A percentile compares a stretch with the other conserved stretches of the same genome.
Evolutionary conservation across 2,888 invertebrate species (phyloP).

Genomic region (Mythimna pallens): DNA sequence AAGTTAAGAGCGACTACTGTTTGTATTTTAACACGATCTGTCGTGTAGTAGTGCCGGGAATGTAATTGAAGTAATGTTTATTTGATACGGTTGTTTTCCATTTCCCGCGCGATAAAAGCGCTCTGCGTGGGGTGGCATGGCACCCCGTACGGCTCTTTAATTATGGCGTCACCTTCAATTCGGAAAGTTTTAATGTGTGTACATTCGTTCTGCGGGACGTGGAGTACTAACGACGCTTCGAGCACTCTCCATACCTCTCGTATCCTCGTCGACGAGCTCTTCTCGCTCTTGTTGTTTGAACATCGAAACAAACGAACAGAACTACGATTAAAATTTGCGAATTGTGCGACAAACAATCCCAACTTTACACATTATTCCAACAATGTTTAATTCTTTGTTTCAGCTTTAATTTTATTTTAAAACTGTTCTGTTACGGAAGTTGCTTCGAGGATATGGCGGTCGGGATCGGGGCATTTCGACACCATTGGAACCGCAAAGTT

Average conservation of each 20-base stretch:
- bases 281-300: conserved; percentile 84
- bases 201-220: conserved; percentile 80
- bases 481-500: conserved; percentile 74
- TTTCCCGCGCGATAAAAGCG: conserved; percentile 69
- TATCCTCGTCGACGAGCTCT: conserved; percentile 79
- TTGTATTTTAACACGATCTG: conserved; percentile 22
- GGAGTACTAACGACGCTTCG: conserved; percentile 81
- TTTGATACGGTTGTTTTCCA: conserved; percentile 64
- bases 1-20: conserved; percentile 8
- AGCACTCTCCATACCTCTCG: conserved; percentile 82
- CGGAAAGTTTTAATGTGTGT: conserved; percentile 88
- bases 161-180: conserved; percentile 84
- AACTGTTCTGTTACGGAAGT: conserved; percentile 60
- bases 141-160: conserved; percentile 77
- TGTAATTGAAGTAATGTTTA: conserved; percentile 49
- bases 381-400: conserved; percentile 53
- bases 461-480: conserved; percentile 71
- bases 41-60: conserved; percentile 15
- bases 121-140: conserved; percentile 69
- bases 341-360: conserved; percentile 64
- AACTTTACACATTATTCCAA: conserved; percentile 67
- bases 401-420: conserved; percentile 62
- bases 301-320: conserved; percentile 83
- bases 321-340: conserved; percentile 77
- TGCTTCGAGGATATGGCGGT: conserved; percentile 62